These are phyloP conservation scores for Tinamus guttatus DNA, from an alignment of 2,113 vertebrate genomes.

Conservation along the genomic window DNA sequence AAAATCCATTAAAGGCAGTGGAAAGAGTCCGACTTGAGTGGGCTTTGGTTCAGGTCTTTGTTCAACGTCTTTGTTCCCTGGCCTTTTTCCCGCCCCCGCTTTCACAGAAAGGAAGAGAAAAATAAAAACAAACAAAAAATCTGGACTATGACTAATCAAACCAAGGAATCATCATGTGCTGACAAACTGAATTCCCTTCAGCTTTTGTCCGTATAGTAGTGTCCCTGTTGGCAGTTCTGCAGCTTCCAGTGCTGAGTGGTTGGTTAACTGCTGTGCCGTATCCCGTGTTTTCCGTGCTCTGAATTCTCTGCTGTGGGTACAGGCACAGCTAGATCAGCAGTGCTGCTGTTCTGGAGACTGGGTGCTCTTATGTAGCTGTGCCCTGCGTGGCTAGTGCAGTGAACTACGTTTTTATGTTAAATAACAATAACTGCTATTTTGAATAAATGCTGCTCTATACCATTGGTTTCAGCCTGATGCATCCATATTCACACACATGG, in stretches of 20 bases:
- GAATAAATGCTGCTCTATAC: not conserved
- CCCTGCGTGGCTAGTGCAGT: not conserved
- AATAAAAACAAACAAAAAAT: not conserved
- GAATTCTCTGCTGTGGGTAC: accelerated
- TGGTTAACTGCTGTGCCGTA: not conserved
- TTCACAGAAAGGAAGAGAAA: not conserved
- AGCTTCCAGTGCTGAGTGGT: not conserved
- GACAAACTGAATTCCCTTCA: not conserved
- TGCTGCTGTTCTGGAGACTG: not conserved
- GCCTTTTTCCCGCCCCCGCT: not conserved
- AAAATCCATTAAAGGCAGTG: not conserved
- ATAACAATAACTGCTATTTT: not conserved
- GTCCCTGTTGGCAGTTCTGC: not conserved
- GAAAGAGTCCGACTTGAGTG: not conserved
- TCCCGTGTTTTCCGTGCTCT: not conserved
- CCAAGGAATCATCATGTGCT: not conserved
- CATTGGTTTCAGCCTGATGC: not conserved
- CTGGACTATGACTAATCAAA: not conserved
- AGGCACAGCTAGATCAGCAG: not conserved
- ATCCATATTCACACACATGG: accelerated
- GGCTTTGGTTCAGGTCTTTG: not conserved
- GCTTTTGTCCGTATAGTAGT: not conserved
- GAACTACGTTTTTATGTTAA: not conserved
- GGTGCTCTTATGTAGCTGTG: not conserved
- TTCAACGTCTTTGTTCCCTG: not conserved